Conservation (phyloP, 1,140 invertebrate genomes). For the Phocides pigmalion region DNA sequence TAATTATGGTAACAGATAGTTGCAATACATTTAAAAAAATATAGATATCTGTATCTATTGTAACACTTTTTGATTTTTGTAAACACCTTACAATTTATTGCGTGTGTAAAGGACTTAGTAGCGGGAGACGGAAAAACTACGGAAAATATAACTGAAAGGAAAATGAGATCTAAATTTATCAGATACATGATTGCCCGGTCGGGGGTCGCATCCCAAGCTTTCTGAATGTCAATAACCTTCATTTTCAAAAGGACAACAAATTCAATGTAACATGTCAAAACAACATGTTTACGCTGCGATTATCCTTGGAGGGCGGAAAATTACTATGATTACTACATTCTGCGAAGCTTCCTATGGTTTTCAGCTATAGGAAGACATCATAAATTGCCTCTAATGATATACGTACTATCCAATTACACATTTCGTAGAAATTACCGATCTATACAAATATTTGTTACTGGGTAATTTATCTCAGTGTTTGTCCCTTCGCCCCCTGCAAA, state of each 20-base stretch:
- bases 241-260: not conserved
- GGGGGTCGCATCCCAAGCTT: too few relatives aligned
- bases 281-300: slow-evolving; percentile 5
- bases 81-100: too few relatives aligned
- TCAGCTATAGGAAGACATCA: not conserved
- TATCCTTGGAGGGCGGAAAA: not conserved
- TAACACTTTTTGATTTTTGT: too few relatives aligned
- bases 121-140: too few relatives aligned
- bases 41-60: too few relatives aligned
- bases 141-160: too few relatives aligned
- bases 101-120: too few relatives aligned
- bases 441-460: not conserved
- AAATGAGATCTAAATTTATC: too few relatives aligned
- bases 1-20: too few relatives aligned
- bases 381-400: not conserved
- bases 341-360: not conserved
- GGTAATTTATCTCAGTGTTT: not conserved
- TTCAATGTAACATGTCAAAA: not conserved
- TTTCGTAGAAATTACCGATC: not conserved
- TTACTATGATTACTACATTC: not conserved
- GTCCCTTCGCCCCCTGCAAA: not conserved
- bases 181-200: too few relatives aligned
- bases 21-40: too few relatives aligned
- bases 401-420: not conserved
- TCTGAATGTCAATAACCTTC: too few relatives aligned